Conservation (phyloP, 2,113 vertebrate species). For the Lophura nycthemera region DNA sequence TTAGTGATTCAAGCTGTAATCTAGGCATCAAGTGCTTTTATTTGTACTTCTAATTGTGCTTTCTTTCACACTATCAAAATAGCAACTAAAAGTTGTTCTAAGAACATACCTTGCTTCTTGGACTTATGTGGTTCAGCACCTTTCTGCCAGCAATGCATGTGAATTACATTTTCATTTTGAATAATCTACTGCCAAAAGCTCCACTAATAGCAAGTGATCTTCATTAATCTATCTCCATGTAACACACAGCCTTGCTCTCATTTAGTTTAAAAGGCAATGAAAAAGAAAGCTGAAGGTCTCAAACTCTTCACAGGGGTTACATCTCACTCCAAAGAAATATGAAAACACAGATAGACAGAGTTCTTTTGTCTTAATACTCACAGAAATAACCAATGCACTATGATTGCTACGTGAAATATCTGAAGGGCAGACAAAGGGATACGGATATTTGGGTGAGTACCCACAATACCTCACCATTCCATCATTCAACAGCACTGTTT, state of each 20-base stretch:
- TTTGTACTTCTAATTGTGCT: neutral
- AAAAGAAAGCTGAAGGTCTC: neutral
- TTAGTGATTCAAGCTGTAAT: neutral
- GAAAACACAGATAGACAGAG: neutral
- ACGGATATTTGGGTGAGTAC: neutral
- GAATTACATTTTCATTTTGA: neutral
- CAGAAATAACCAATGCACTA: neutral
- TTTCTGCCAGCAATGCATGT: neutral
- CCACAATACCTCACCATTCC: rapidly evolving
- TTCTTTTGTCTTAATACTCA: neutral
- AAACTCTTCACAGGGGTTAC: neutral
- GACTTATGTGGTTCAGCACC: neutral
- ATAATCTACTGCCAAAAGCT: neutral
- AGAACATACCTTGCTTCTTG: neutral
- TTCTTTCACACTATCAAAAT: neutral
- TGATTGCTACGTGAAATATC: neutral
- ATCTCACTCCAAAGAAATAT: neutral
- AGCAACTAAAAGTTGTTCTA: neutral
- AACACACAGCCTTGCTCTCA: neutral
- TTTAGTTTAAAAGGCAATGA: neutral
- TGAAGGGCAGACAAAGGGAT: neutral
- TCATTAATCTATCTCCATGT: neutral
- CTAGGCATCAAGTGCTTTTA: neutral
- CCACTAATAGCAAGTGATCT: neutral
- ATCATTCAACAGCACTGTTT: neutral